phyloP scores from a whole-genome alignment of 2,888 invertebrate species.

The Lasioglossum marginatum region DNA sequence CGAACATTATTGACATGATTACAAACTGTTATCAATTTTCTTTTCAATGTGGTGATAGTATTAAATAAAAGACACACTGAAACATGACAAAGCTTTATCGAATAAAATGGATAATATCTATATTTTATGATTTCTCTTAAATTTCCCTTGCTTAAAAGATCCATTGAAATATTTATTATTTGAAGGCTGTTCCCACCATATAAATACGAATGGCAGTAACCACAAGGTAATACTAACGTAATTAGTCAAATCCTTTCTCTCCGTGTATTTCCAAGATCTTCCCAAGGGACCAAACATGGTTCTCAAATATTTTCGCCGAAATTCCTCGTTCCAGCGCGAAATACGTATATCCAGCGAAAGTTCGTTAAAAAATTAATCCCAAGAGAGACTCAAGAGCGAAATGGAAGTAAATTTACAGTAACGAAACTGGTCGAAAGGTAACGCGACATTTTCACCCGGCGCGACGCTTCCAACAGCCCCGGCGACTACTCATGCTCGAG shows the following conservation, averaged over 20 bases:
- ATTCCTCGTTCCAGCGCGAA: background rate
- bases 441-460: background rate
- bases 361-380: background rate
- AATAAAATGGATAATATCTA: background rate
- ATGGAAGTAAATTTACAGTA: background rate
- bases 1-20: background rate
- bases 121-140: background rate
- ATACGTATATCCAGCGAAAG: background rate
- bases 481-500: background rate
- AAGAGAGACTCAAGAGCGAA: background rate
- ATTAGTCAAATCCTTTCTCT: background rate
- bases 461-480: background rate
- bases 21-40: background rate
- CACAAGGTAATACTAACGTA: background rate
- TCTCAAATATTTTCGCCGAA: background rate
- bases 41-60: no score
- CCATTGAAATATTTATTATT: background rate
- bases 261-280: background rate
- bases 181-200: background rate
- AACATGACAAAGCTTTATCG: background rate
- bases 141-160: background rate
- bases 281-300: background rate
- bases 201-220: background rate
- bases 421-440: constrained; percentile 10
- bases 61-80: background rate